Base-by-base conservation (phyloP, 1,140 invertebrate genomes). In the Episyrphus balteatus region DNA sequence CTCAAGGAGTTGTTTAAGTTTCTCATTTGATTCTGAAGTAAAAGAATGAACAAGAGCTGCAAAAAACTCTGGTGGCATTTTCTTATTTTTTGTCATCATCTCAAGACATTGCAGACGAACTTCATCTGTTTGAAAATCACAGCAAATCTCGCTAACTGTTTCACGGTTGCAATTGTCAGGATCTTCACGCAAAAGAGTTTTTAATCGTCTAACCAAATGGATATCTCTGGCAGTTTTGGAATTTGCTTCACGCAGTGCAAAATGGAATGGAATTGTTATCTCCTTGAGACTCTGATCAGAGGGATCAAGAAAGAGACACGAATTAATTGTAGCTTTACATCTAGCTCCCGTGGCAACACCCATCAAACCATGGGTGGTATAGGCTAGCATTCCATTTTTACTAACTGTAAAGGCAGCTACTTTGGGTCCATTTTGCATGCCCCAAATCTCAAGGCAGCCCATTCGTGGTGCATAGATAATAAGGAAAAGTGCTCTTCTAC, bases 341-440 rank as follows among this genome's bases (percentile, higher is more conserved):
- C 60, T 74, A 57, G 63, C 48, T 40, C 46, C 55, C 58, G 76
- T 66, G 37, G 77, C 80, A 9, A 78, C 50, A 14, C 88, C 88
- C 57, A 92, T 73, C 44, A 92, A 71, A 11, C 84, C 82, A 63
- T 90, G 83, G 53, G 81, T 84, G 26, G 83, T 82, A 58, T 89
- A 88, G 0, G 88, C 51, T 18, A 92, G 70, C 56, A 81, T 80
- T 13, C 86, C 85, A 67, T 81, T 77, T 71, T 91, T 92, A 26
- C 82, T 83, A 1, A 91, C 88, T 51, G 83, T 85, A 70, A 96
- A 96, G 0, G 88, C 88, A 31, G 88, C 86, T 12, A 97, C 84
- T 70, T 90, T 81, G 12, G 81, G 82, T 2, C 92, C 92, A 58
- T 86, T 79, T 63, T 90, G 87, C 44, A 88, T 75, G 2, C 81